Evolutionary conservation across 2,113 vertebrate genomes (phyloP).

Genomic region (Cavia porcellus): DNA sequence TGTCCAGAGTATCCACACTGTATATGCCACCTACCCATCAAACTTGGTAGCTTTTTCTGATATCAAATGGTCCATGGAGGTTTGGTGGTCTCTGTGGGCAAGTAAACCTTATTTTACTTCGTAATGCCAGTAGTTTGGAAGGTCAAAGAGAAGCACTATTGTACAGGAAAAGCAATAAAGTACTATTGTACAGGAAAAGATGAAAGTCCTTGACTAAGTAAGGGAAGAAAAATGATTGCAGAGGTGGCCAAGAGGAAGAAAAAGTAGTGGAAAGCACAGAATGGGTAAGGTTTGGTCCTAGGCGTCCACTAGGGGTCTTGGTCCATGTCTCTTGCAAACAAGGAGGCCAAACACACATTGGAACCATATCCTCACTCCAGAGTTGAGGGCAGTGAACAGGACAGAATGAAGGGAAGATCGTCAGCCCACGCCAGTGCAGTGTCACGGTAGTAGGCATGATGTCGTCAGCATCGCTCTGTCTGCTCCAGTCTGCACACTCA

Average conservation of each 20-base stretch:
- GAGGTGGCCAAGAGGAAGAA: not conserved
- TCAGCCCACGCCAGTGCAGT: no score
- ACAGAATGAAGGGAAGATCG: not conserved
- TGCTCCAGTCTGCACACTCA: not conserved
- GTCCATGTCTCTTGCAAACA: not conserved
- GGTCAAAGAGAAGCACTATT: not conserved
- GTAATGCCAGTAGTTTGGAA: not conserved
- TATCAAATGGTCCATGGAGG: no score
- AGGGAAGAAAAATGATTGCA: not conserved
- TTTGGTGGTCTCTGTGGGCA: not conserved
- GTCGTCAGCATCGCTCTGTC: not conserved
- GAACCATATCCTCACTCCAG: not conserved
- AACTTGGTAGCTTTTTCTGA: rapidly evolving
- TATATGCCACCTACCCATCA: not conserved
- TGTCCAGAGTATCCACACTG: not conserved
- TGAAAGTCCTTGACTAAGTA: not conserved
- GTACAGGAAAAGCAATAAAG: no score
- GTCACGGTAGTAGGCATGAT: no score
- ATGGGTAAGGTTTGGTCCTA: not conserved
- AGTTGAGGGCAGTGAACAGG: not conserved
- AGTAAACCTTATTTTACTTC: not conserved
- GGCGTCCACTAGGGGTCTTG: not conserved
- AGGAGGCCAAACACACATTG: not conserved
- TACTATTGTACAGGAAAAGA: no score
- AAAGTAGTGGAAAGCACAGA: not conserved